Evolutionary conservation across 2,888 invertebrate species (phyloP), one percentile per base, ranked within the genome.

Genomic region (Stomorhina lunata): DNA sequence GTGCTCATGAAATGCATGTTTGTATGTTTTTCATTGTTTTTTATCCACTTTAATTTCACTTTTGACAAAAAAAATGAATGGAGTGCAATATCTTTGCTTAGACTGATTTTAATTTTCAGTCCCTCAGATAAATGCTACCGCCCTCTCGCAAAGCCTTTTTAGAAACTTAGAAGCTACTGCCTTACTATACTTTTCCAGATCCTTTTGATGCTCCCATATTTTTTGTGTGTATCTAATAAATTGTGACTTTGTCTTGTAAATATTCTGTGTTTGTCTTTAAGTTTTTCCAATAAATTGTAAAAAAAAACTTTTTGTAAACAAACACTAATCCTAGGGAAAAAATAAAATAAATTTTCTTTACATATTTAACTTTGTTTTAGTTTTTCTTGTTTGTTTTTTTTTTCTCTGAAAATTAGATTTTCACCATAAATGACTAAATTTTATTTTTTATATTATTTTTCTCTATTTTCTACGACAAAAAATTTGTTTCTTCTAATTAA

Each of bases 381-480:
- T 15, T 75, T 48, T 15, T 43, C 32, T 4, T 45, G 22, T 20
- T 63, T 22, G 22, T 27, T 40, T 17, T 15, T 61, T 10, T 17
- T 59, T 37, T 45, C 12, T 71, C 59, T 25, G 12, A 59, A 22
- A 27, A 73, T 73, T 40, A 22, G 50, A 29, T 40, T 40, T n/a
- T 27, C 37, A 29, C 17, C n/a, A 37, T 20, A 27, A n/a, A 61
- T 50, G 40, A 53, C 40, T 53, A 17, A 65, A 72, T n/a, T 55
- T n/a, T 15, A 1, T 17, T 65, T 43, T 37, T 43, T 50, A 2
- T 9, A 27, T 27, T 17, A 3, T 61, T 61, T 50, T 69, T 37
- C 50, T 77, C 61, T 77, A 48, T 68, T 57, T 43, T 9, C 15
- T 45, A n/a, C 45, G 5, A 63, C 17, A 4, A 66, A 34, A 71